Evolutionary conservation across 1,140 invertebrate genomes (phyloP), one percentile per base, ranked within the genome.

Genomic region (Nephila pilipes): DNA sequence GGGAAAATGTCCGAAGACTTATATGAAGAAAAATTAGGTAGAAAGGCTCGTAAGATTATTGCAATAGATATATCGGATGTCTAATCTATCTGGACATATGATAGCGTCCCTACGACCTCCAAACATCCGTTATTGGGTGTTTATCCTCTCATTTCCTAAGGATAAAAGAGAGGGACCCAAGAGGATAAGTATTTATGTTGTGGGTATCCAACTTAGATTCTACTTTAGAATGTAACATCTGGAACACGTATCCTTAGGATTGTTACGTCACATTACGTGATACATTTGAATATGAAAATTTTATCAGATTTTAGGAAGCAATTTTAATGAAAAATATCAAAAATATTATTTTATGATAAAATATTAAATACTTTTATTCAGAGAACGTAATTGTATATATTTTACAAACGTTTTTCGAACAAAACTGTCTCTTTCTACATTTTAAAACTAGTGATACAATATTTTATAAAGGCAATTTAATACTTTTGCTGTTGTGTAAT

Each of bases 11-110:
- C 20, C 6, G 29, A 57, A 55, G n/a, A 83, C 38, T 32, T 16
- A n/a, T n/a, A 54, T 55, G 38, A 55, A 83, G 80, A 83, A 57
- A 57, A 83, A 83, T 54, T 57, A 22, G 46, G n/a, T 6, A 25
- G 38, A 25, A 83, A 83, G n/a, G 38, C 54, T 83, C 80, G 14
- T 46, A 87, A 75, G 87, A 88, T 88, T 88, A 88, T 88, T 69
- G 87, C 87, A 69, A 88, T 75, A 65, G 63, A 88, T 88, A 25
- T 88, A 88, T 88, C 87, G n/a, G 87, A 55, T 69, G 87, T 88
- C 60, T 88, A 88, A 88, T 88, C 87, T 88, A 69, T 75, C 63
- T 46, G 63, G 36, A 88, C 87, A 88, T 69, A 65, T 88, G 87
- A 88, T 88, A 69, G 63, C 63, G 32, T 88, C 69, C 87, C 63